Evolutionary conservation across 1,140 invertebrate species (phyloP).

Genomic region (Zaprionus inermis): DNA sequence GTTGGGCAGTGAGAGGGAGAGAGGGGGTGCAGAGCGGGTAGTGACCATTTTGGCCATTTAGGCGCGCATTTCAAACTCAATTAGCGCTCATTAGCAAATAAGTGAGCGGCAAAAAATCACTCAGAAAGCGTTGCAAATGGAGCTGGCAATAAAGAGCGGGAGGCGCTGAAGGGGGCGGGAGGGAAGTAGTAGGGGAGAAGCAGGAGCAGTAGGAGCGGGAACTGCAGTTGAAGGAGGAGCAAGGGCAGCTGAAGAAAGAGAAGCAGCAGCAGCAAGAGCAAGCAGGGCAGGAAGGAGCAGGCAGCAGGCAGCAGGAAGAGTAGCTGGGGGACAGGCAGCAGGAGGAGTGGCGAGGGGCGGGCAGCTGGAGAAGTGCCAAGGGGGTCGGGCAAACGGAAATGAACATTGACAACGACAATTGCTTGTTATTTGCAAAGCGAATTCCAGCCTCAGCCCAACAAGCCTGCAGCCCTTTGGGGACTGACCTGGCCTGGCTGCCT

Average conservation of each 20-base stretch:
- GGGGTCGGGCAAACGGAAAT: slow-evolving; percentile 64
- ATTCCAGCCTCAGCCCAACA: slow-evolving; percentile 56
- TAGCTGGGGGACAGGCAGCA: not conserved
- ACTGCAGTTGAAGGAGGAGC: not conserved
- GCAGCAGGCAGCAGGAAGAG: not conserved
- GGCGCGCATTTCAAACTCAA: slow-evolving; percentile 77
- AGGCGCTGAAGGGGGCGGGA: not conserved
- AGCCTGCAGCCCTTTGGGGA: slow-evolving; percentile 50
- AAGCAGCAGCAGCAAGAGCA: not conserved
- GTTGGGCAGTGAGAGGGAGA: not conserved
- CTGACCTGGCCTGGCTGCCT: slow-evolving; percentile 17
- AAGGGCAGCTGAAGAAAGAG: not conserved
- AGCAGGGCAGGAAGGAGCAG: no score
- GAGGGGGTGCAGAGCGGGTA: not conserved
- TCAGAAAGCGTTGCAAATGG: slow-evolving; percentile 53
- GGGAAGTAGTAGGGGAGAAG: not conserved
- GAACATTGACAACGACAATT: slow-evolving; percentile 83
- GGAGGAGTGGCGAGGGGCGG: no score
- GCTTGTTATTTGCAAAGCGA: slow-evolving; percentile 81
- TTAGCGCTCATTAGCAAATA: slow-evolving; percentile 79
- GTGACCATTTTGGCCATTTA: slow-evolving; percentile 62
- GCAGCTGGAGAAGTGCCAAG: no score
- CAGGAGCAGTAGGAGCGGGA: not conserved
- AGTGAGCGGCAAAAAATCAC: slow-evolving; percentile 62
- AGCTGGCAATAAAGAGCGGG: slow-evolving; percentile 20